A percentile compares a stretch with the other conserved stretches of the same genome.
These are phyloP conservation scores for Notoglanidium macrostoma DNA, from an alignment of 2,797 vertebrate species.

Conservation along the genomic window DNA sequence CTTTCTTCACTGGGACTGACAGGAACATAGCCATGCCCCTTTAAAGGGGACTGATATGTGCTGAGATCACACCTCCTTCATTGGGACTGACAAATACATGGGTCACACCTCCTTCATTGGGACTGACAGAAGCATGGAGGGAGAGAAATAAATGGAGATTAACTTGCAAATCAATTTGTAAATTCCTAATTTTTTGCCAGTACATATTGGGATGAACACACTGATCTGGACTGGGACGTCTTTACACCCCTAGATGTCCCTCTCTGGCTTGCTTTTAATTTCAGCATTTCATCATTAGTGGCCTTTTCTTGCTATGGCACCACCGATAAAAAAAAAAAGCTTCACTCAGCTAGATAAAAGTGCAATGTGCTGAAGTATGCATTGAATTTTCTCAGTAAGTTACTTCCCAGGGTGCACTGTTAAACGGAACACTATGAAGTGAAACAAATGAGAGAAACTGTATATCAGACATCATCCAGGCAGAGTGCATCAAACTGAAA, in stretches of 20 bases:
- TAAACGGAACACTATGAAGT: background rate
- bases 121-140: background rate
- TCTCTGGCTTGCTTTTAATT: constrained; percentile 13
- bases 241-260: constrained; percentile 18
- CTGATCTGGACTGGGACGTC: background rate
- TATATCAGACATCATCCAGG: background rate
- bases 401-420: background rate
- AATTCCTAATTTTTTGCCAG: background rate
- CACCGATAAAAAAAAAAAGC: background rate
- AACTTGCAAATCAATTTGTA: background rate
- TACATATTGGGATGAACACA: background rate
- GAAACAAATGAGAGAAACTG: background rate
- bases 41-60: too few species aligned
- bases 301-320: background rate
- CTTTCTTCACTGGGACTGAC: background rate
- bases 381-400: background rate
- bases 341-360: background rate
- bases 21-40: background rate
- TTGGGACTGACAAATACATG: background rate
- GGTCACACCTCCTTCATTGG: background rate
- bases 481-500: too few species aligned
- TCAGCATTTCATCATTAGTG: constrained; percentile 28
- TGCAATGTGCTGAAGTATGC: background rate
- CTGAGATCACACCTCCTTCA: background rate
- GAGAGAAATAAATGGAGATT: background rate